A percentile compares a stretch with the other conserved stretches of the same genome.
phyloP scores from a whole-genome alignment of 2,888 invertebrate genomes.

The Megamerina dolium region DNA sequence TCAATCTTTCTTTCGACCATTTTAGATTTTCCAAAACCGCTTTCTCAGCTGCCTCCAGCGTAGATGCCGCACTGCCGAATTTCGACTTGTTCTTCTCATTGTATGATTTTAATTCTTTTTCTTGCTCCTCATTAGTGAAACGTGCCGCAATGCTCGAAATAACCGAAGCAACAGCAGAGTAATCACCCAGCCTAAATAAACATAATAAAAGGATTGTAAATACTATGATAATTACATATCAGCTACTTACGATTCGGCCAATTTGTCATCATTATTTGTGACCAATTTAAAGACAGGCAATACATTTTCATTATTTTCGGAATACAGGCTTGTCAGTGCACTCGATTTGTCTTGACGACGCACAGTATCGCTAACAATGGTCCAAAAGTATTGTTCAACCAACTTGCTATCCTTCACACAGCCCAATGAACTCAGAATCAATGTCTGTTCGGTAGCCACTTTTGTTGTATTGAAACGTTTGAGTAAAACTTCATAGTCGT shows the following conservation, averaged over 20 bases:
- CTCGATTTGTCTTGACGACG: conserved; percentile 43
- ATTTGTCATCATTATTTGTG: conserved; percentile 23
- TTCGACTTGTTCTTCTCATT: conserved; percentile 26
- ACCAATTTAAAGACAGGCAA: conserved; percentile 54
- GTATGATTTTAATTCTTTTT: conserved; percentile 30
- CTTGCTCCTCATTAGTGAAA: conserved; percentile 38
- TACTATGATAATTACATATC: background rate
- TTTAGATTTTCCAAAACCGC: conserved; percentile 37
- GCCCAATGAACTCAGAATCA: conserved; percentile 61
- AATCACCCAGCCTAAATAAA: conserved; percentile 36
- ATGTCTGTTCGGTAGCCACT: conserved; percentile 63
- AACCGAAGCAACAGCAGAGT: conserved; percentile 36
- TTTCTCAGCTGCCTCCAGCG: conserved; percentile 31
- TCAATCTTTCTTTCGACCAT: conserved; percentile 37
- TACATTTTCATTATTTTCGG: conserved; percentile 54
- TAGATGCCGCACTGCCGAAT: conserved; percentile 34
- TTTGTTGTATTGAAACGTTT: conserved; percentile 55
- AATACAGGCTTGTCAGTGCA: conserved; percentile 50
- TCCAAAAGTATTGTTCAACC: conserved; percentile 52
- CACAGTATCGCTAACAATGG: conserved; percentile 47
- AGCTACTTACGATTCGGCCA: conserved; percentile 38
- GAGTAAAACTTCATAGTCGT: conserved; percentile 63
- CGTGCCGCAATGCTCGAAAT: conserved; percentile 40
- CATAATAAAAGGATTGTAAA: background rate
- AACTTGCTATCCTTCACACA: conserved; percentile 57